Base-by-base conservation (phyloP, 2,797 vertebrate species). In the Girardinus metallicus region DNA sequence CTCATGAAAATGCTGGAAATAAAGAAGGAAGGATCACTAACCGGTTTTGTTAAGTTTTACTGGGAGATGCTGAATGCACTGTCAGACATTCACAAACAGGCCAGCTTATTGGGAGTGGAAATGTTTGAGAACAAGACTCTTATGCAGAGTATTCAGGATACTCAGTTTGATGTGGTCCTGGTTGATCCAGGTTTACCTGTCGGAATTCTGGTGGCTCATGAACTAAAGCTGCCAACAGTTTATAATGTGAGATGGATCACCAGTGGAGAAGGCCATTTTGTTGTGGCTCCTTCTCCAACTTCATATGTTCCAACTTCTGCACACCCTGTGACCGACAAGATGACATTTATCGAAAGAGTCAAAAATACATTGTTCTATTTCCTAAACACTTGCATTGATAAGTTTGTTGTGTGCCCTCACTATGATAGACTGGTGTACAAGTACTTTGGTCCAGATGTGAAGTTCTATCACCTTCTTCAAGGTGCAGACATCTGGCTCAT, bases 401-500 rank as follows among this genome's bases (percentile, higher is more conserved):
- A 13, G 26, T 85, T 92, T 1, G 12, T 93, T 7, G 88, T 83
- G 0, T 84, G 87, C 0, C 91, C 94, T 1, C 90, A 89, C 21
- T 96, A 96, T 21, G 88, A 94, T 1, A 78, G 0, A 73, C 51
- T 96, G 0, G 89, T 90, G 10, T 73, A 91, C 1, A 87, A 70
- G 53, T 95, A 95, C 86, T 93, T 96, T 78, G 93, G 93, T 36
- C 85, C 92, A 4, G 89, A 94, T n/a, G 89, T 91, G 0, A 92
- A 82, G 26, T 95, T 95, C 72, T 94, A 93, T 75, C 89, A 95
- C 5, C 91, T 96, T 47, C 81, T 95, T 3, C 95, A 95, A 83
- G 91, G 81, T 1, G 90, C 85, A 0, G 95, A 96, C 80, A 83
- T 96, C 29, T 96, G 96, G 94, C 93, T 96, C 9, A 96, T 96